phyloP scores from a whole-genome alignment of 2,113 vertebrate genomes.

The Scomber japonicus region DNA sequence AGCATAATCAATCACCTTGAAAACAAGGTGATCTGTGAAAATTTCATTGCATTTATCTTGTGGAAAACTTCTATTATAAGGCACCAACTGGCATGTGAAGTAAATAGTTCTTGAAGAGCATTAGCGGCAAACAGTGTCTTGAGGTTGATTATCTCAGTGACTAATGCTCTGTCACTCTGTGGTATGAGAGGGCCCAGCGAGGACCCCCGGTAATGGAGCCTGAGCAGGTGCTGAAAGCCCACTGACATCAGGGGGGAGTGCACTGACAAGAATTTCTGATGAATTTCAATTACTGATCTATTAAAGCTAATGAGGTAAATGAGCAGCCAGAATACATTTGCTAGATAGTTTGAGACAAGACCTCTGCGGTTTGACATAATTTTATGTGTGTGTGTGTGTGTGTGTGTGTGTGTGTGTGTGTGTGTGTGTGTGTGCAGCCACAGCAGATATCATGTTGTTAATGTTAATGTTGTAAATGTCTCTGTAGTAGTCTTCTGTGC shows the following conservation, averaged over 20 bases:
- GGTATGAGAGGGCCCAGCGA: constrained; percentile 91
- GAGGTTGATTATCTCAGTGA: constrained; percentile 95
- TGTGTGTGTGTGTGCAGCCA: not conserved
- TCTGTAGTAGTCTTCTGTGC: not conserved
- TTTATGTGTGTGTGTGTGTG: not conserved
- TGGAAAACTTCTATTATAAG: constrained; percentile 57
- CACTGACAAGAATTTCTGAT: constrained; percentile 95
- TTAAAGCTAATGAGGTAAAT: constrained; percentile 96
- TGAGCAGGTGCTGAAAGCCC: constrained; percentile 90
- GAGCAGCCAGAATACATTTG: constrained; percentile 88
- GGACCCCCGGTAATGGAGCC: constrained; percentile 93
- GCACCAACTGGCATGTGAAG: constrained; percentile 62
- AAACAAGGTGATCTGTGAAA: constrained; percentile 49
- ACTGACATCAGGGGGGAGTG: constrained; percentile 89
- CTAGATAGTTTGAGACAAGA: constrained; percentile 67
- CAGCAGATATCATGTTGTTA: not conserved
- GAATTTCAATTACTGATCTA: constrained; percentile 98
- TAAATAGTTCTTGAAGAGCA: constrained; percentile 75
- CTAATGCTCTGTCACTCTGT: constrained; percentile 95
- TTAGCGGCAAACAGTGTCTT: constrained; percentile 76
- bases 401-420: not conserved
- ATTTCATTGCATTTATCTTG: constrained; percentile 45
- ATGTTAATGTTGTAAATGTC: not conserved
- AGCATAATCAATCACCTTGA: constrained; percentile 46
- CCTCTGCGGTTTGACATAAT: constrained; percentile 41